phyloP scores from a whole-genome alignment of 1,140 invertebrate species.

The Drosophila bocki region DNA sequence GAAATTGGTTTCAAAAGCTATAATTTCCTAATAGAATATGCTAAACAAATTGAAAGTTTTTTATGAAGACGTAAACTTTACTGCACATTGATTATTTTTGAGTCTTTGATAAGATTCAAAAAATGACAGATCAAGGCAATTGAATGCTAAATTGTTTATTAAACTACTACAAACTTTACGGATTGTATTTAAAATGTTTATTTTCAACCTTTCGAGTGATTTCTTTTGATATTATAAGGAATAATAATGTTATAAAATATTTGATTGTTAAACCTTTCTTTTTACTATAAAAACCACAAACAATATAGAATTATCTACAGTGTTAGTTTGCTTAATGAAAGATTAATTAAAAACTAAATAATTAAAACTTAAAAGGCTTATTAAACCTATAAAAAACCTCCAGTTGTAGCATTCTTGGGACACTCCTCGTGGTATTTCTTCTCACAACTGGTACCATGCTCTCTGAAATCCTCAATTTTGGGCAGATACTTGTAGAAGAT shows the following conservation, averaged over 20 bases:
- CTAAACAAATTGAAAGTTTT: not conserved
- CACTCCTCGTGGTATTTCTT: conserved; percentile 86
- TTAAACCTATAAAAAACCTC: not conserved
- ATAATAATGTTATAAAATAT: not conserved
- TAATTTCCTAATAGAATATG: not conserved
- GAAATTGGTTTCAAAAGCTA: not conserved
- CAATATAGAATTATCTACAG: not conserved
- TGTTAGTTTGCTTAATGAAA: not conserved
- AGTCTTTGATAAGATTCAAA: not conserved
- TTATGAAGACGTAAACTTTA: not conserved
- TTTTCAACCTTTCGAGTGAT: not conserved
- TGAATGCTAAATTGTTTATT: not conserved
- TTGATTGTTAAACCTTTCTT: not conserved
- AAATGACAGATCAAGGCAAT: not conserved
- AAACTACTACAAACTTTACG: not conserved
- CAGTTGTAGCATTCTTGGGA: conserved; percentile 48
- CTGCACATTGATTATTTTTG: not conserved
- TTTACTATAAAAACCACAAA: not conserved
- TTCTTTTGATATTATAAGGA: not conserved
- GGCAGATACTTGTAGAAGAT: conserved; percentile 88
- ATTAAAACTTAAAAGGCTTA: no score
- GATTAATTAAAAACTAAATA: not conserved
- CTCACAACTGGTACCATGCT: conserved; percentile 89
- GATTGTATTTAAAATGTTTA: not conserved
- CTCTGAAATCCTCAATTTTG: conserved; percentile 87